phyloP scores from a whole-genome alignment of 2,888 invertebrate genomes.

The Lysandra coridon region DNA sequence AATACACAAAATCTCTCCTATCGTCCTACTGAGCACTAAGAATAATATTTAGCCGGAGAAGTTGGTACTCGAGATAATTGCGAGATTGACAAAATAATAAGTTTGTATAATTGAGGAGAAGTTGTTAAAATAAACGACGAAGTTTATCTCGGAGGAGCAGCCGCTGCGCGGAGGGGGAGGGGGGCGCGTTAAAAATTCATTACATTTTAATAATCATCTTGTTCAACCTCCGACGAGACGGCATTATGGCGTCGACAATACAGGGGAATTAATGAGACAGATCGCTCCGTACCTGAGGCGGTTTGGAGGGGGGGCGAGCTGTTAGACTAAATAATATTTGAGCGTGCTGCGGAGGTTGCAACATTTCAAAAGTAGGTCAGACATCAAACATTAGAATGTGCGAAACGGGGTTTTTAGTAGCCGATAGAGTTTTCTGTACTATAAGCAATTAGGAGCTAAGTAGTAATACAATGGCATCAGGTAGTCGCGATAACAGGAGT shows the following conservation, averaged over 20 bases:
- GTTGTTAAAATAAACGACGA: not conserved
- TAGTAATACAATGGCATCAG: not conserved
- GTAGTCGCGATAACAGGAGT: not conserved
- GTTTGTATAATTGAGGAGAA: conserved; percentile 7
- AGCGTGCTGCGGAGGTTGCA: not conserved
- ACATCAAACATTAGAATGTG: not conserved
- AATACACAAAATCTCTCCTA: not conserved
- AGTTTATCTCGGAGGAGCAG: conserved; percentile 1
- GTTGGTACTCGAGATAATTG: not conserved
- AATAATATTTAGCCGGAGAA: not conserved
- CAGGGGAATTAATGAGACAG: not conserved
- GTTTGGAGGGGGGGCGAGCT: not conserved
- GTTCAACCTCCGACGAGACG: not conserved
- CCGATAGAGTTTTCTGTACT: not conserved
- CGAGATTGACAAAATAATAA: conserved; percentile 10
- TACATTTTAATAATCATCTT: conserved; percentile 13
- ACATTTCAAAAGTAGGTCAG: not conserved
- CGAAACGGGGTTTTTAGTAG: not conserved
- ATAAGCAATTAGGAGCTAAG: not conserved
- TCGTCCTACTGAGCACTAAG: not conserved
- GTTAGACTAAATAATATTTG: not conserved
- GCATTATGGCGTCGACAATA: not conserved
- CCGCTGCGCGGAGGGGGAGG: not conserved
- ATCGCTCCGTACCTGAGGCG: not conserved
- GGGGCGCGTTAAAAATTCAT: not conserved